Evolutionary conservation across 1,140 invertebrate genomes (phyloP).

Genomic region (Diplogasteroides magnus): DNA sequence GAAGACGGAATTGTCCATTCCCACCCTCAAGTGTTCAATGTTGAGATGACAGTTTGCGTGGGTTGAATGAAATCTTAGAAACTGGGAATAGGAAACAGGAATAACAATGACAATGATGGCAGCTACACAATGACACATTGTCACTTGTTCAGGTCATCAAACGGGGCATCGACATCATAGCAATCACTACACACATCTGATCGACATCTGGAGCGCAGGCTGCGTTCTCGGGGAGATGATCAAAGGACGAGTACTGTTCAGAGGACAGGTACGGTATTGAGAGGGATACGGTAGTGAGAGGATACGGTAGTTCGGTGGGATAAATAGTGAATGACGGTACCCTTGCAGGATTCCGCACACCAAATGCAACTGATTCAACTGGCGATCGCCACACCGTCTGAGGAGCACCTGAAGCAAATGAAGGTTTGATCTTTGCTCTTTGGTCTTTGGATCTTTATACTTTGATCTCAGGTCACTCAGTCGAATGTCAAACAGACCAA

Average conservation of each 20-base stretch:
- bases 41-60: no score
- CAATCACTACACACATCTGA: constrained; percentile 32
- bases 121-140: no score
- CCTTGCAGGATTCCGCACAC: constrained; percentile 76
- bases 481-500: neutral
- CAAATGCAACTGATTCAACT: constrained; percentile 98
- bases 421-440: neutral
- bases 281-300: neutral
- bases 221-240: constrained; percentile 90
- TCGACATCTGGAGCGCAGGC: constrained; percentile 95
- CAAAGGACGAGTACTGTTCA: constrained; percentile 93
- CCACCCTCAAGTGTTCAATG: no score
- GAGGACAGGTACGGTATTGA: constrained; percentile 67
- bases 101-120: no score
- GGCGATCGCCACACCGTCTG: constrained; percentile 88
- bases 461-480: neutral
- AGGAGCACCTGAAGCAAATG: constrained; percentile 27
- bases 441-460: no score
- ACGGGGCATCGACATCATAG: constrained; percentile 6
- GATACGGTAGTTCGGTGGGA: no score
- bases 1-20: neutral
- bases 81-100: no score
- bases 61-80: no score
- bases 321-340: no score
- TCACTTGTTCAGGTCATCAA: neutral